phyloP scores from a whole-genome alignment of 2,113 vertebrate genomes.

The Corythaixoides concolor region DNA sequence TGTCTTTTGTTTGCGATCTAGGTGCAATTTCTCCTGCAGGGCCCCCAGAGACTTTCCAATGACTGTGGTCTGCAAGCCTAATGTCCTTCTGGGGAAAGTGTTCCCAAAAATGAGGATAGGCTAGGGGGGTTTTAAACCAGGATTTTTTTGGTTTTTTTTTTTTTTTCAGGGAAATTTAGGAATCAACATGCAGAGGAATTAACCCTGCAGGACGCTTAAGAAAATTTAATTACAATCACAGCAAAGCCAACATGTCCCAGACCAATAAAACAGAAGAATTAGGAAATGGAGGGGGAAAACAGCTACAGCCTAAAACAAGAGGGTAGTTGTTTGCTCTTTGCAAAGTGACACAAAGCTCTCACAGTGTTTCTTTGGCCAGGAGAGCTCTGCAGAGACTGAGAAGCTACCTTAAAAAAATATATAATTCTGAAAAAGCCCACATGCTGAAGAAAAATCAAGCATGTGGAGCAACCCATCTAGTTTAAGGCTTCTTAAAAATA shows the following conservation, averaged over 20 bases:
- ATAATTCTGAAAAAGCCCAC: neutral
- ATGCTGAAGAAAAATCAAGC: neutral
- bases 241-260: neutral
- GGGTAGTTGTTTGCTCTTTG: neutral
- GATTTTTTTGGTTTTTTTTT: neutral
- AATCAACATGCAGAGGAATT: neutral
- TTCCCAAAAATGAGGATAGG: fast-evolving
- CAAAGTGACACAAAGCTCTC: neutral
- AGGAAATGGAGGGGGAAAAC: neutral
- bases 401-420: neutral
- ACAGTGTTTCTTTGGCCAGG: neutral
- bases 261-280: neutral
- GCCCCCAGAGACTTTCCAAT: neutral
- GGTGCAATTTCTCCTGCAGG: neutral
- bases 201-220: neutral
- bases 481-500: neutral
- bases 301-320: neutral
- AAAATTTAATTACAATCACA: neutral
- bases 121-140: neutral
- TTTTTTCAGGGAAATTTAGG: neutral
- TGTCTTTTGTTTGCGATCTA: neutral
- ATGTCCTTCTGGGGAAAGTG: neutral
- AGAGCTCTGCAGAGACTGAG: neutral
- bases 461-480: neutral
- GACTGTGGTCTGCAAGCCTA: neutral